Evolutionary conservation across 1,140 invertebrate species (phyloP).

Genomic region (Notospermus geniculatus): DNA sequence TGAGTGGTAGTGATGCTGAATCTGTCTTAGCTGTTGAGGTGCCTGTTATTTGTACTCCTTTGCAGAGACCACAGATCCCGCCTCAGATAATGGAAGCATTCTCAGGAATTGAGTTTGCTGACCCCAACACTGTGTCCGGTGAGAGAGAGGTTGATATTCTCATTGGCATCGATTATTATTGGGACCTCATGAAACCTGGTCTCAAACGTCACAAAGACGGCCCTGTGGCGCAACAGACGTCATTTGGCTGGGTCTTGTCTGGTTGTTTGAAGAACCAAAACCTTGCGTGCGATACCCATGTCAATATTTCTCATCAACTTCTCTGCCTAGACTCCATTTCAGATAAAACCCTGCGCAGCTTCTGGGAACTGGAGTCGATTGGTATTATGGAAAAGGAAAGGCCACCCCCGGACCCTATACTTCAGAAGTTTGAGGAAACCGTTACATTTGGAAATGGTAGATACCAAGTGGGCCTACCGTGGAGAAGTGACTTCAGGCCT

Average conservation of each 20-base stretch:
- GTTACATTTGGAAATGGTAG: not conserved
- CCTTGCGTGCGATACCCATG: not conserved
- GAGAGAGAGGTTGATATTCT: slow-evolving; percentile 8
- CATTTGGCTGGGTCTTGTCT: slow-evolving; percentile 1
- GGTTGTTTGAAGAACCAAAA: not conserved
- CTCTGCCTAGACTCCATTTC: not conserved
- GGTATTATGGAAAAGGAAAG: too few relatives aligned
- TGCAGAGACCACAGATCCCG: not conserved
- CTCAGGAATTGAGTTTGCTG: not conserved
- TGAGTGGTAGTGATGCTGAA: not conserved
- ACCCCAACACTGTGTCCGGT: too few relatives aligned
- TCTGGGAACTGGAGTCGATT: too few relatives aligned
- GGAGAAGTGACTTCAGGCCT: not conserved
- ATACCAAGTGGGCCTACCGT: not conserved
- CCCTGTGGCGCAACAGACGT: not conserved
- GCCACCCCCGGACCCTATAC: too few relatives aligned
- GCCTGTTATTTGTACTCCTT: not conserved
- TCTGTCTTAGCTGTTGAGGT: not conserved
- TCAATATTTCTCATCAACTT: not conserved
- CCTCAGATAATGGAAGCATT: not conserved
- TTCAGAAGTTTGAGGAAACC: too few relatives aligned
- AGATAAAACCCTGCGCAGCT: too few relatives aligned
- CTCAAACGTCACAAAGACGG: not conserved
- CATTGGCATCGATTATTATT: slow-evolving; percentile 10
- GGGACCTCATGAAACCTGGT: not conserved